Evolutionary conservation across 2,888 invertebrate genomes (phyloP), one percentile per base, ranked within the genome.

Genomic region (Quadroppia sp.): DNA sequence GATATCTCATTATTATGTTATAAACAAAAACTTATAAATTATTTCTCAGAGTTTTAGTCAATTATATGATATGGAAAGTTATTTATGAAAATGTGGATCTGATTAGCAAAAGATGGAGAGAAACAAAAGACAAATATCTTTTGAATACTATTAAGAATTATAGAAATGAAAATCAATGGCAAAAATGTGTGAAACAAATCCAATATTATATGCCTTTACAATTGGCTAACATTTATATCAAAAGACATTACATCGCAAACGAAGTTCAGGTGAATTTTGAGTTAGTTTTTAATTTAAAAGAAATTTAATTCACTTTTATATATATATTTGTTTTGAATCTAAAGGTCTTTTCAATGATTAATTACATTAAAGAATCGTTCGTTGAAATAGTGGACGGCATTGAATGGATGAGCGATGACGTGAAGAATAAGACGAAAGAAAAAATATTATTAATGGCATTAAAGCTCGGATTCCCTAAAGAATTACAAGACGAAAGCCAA

Each of bases 371-470:
- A 4, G 67, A 67, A 23, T 67, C 67, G 23, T 67, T 67, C 23
- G 23, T 67, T 67, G 42, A 67, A 42, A n/a, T 36, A 17, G 20
- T 67, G 23, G 42, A 67, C 25, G 20, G 42, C 20, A 67, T 23
- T 42, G n/a, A 67, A 67, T 67, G 67, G 67, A 67, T 67, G 67
- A 67, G 40, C 42, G 42, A 36, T 67, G n/a, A n/a, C 9, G 67
- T 67, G n/a, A 67, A n/a, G n/a, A 23, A 23, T 23, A 67, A 40
- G 23, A 36, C 67, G 3, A 42, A 42, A 15, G 7, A 42, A 36
- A 67, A 67, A 42, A 42, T 42, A 11, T 67, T 67, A 67, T 67
- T 42, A 23, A 67, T 67, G 67, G 23, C 32, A 36, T 42, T 42
- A 23, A 67, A 36, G 13, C 40, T 67, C 32, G 67, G 67, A n/a